Evolutionary conservation across 2,113 vertebrate species (phyloP).

Genomic region (Urocolius indicus): DNA sequence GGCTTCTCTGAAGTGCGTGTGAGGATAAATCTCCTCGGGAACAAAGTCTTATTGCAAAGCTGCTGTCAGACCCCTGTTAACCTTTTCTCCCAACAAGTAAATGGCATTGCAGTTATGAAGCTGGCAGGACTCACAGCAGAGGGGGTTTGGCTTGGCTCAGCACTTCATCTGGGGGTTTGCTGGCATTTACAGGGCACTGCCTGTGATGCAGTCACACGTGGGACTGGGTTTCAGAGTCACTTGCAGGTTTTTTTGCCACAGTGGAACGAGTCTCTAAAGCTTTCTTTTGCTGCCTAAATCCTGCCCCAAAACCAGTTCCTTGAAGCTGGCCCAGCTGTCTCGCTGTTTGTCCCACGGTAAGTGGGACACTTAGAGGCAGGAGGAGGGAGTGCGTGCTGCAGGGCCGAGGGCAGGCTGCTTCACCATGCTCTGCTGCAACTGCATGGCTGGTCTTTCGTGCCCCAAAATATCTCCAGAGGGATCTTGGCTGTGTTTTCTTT

Average conservation of each 20-base stretch:
- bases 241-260: not conserved
- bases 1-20: conserved; percentile 11
- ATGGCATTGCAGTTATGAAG: conserved; percentile 33
- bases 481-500: not conserved
- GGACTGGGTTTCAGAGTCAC: not conserved
- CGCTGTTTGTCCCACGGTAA: not conserved
- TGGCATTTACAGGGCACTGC: not conserved
- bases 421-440: not conserved
- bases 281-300: not conserved
- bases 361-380: not conserved
- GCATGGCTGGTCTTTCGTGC: not conserved
- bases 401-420: not conserved
- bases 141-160: conserved; percentile 2
- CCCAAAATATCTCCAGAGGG: not conserved
- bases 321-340: not conserved
- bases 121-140: conserved; percentile 1
- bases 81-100: conserved; percentile 19
- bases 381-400: not conserved
- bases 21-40: conserved; percentile 25
- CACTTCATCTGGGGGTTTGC: not conserved
- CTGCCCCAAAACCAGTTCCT: not conserved
- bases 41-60: not conserved
- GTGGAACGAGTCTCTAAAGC: not conserved
- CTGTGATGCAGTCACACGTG: not conserved
- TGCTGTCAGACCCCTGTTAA: conserved; percentile 17